Evolutionary conservation across 2,113 vertebrate genomes (phyloP).

Genomic region (Cyanoliseus patagonus): DNA sequence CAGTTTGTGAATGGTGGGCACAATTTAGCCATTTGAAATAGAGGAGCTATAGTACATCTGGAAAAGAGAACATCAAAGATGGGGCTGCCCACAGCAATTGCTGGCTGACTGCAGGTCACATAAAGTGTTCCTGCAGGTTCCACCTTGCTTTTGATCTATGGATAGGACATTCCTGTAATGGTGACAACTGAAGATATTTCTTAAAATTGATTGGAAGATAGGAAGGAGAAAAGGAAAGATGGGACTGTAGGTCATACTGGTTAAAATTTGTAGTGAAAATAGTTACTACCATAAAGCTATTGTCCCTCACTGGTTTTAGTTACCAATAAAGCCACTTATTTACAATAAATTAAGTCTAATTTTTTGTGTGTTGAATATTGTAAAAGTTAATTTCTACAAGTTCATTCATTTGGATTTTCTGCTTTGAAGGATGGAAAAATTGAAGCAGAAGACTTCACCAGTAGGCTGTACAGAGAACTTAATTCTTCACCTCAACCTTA

Average conservation of each 20-base stretch:
- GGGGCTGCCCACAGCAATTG: not conserved
- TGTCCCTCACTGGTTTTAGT: too few species aligned
- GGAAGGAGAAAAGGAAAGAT: not conserved
- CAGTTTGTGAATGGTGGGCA: not conserved
- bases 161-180: not conserved
- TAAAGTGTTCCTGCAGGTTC: not conserved
- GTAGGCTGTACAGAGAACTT: conserved; percentile 94
- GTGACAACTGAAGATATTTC: not conserved
- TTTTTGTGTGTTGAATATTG: not conserved
- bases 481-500: conserved; percentile 98
- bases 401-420: not conserved
- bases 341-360: not conserved
- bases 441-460: conserved; percentile 97
- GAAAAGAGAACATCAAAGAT: not conserved
- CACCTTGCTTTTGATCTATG: not conserved
- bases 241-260: not conserved
- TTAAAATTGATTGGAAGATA: not conserved
- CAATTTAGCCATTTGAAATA: not conserved
- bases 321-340: not conserved
- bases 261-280: not conserved
- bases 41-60: not conserved
- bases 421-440: conserved; percentile 88
- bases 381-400: not conserved
- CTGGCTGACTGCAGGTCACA: not conserved
- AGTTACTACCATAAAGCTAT: not conserved